These are phyloP conservation scores for Miichthys miiuy DNA, from an alignment of 2,797 vertebrate genomes.

Conservation along the genomic window DNA sequence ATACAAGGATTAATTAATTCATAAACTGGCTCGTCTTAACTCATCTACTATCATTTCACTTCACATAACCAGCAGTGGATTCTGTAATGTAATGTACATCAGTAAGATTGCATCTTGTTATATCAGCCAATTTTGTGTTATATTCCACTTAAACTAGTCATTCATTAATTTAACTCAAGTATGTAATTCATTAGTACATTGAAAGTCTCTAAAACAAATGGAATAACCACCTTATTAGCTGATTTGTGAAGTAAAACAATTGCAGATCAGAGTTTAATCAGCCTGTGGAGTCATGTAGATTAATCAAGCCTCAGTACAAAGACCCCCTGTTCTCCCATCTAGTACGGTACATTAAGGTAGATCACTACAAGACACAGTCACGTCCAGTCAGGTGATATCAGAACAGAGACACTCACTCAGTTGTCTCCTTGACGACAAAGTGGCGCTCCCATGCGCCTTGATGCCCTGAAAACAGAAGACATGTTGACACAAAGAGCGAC, in stretches of 20 bases:
- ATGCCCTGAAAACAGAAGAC: constrained; percentile 83
- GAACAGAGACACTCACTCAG: constrained; percentile 85
- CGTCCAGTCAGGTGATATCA: constrained; percentile 79
- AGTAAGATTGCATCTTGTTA: not conserved
- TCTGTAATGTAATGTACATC: not conserved
- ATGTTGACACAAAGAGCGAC: constrained; percentile 75
- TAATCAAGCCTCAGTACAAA: constrained; percentile 72
- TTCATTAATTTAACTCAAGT: not conserved
- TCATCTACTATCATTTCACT: constrained; percentile 51
- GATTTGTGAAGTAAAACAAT: constrained; percentile 68
- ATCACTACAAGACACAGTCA: constrained; percentile 79
- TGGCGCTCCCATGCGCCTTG: constrained; percentile 79
- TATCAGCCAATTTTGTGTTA: not conserved
- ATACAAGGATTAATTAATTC: constrained; percentile 64
- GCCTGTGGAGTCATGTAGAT: constrained; percentile 13
- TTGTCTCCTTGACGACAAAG: constrained; percentile 82
- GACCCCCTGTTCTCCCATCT: constrained; percentile 68
- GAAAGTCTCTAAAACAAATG: constrained; percentile 15
- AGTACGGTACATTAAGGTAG: constrained; percentile 64
- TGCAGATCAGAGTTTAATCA: constrained; percentile 42
- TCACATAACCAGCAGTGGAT: constrained; percentile 49
- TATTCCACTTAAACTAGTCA: not conserved
- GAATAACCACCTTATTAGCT: not conserved
- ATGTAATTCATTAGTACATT: not conserved
- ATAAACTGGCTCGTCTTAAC: constrained; percentile 29